Conservation (phyloP, 2,888 invertebrate genomes). For the Teleiodes luculella region DNA sequence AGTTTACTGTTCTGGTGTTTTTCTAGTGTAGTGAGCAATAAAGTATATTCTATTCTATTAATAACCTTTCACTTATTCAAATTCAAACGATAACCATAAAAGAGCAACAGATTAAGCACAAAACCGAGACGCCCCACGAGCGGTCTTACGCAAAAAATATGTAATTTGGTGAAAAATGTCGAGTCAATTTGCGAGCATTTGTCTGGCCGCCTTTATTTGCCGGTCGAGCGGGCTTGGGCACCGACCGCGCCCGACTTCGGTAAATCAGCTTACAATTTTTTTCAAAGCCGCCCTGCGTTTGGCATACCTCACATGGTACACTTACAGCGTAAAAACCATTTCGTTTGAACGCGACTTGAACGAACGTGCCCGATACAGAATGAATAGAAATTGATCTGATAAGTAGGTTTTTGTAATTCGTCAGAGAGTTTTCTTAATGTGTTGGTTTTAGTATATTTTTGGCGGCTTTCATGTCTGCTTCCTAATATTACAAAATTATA, state of each 20-base stretch:
- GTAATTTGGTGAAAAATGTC: constrained; percentile 69
- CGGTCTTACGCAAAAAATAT: constrained; percentile 55
- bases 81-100: not conserved
- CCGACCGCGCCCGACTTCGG: constrained; percentile 55
- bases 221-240: constrained; percentile 63
- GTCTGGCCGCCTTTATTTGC: constrained; percentile 76
- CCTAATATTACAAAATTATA: too few relatives aligned
- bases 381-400: not conserved
- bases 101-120: constrained; percentile 5
- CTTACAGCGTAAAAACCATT: constrained; percentile 60
- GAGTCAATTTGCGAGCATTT: constrained; percentile 76
- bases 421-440: not conserved
- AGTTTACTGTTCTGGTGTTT: too few relatives aligned
- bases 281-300: constrained; percentile 74
- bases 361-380: constrained; percentile 35
- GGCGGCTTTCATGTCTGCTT: too few relatives aligned
- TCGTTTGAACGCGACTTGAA: constrained; percentile 52
- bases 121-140: constrained; percentile 37
- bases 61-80: too few relatives aligned
- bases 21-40: too few relatives aligned
- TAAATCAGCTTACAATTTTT: constrained; percentile 75
- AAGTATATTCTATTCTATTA: too few relatives aligned
- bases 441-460: too few relatives aligned
- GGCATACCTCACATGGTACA: constrained; percentile 62
- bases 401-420: not conserved